A percentile compares a stretch with the other conserved stretches of the same genome.
phyloP scores from a whole-genome alignment of 2,113 vertebrate genomes.

The Cranoglanis bouderius region DNA sequence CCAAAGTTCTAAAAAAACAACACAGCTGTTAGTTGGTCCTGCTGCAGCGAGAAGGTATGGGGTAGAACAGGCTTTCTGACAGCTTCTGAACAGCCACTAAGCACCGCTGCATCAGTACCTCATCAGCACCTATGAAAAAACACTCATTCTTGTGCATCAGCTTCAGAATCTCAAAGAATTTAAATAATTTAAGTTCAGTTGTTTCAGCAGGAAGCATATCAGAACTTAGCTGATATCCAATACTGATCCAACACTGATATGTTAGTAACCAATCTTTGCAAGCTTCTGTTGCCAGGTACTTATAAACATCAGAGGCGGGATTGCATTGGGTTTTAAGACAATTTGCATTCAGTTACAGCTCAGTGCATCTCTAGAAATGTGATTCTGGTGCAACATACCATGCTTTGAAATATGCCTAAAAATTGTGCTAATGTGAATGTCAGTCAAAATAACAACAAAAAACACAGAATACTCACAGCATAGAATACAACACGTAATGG shows the following conservation, averaged over 20 bases:
- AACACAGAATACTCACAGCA: no score
- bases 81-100: not conserved
- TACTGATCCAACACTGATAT: not conserved
- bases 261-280: not conserved
- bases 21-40: not conserved
- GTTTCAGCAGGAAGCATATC: not conserved
- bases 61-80: not conserved
- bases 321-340: not conserved
- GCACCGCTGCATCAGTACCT: not conserved
- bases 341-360: not conserved
- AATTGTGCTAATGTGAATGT: not conserved
- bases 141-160: not conserved
- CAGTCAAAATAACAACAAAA: not conserved
- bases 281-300: not conserved
- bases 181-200: not conserved
- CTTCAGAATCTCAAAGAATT: not conserved
- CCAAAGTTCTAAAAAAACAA: slow-evolving; percentile 78
- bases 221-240: not conserved
- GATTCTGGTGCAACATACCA: not conserved
- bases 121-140: not conserved
- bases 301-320: not conserved
- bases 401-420: not conserved
- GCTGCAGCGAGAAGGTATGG: not conserved
- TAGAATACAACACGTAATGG: no score
- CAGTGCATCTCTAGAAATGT: not conserved